These are phyloP conservation scores for Pipistrellus nathusii DNA, from an alignment of 2,797 vertebrate genomes.

Conservation along the genomic window DNA sequence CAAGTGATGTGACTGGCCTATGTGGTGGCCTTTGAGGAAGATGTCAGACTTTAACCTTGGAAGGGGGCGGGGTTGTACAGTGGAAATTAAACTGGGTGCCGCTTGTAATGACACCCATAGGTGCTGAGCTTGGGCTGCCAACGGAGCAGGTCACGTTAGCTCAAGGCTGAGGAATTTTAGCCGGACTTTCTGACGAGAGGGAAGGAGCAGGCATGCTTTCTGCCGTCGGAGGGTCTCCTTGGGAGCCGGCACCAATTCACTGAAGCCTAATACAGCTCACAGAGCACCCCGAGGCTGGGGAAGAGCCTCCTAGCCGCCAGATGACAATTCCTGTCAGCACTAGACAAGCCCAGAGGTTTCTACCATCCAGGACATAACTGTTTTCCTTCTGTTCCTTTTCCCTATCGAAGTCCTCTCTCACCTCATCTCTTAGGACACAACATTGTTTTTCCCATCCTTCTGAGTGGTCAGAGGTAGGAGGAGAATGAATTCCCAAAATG, in stretches of 20 bases:
- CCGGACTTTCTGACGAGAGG: neutral
- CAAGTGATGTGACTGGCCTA: neutral
- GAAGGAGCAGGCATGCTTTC: neutral
- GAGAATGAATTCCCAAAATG: neutral
- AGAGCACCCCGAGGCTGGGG: neutral
- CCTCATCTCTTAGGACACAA: neutral
- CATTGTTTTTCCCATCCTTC: neutral
- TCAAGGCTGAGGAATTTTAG: neutral
- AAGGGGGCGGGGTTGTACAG: neutral
- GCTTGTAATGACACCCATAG: neutral
- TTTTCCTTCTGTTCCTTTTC: slow-evolving; percentile 5
- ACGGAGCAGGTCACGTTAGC: neutral
- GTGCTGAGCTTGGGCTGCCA: neutral
- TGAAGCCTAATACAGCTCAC: neutral
- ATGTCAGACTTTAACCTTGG: neutral
- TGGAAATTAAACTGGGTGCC: neutral
- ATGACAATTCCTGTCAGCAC: neutral
- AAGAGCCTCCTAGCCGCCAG: no score
- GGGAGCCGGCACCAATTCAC: neutral
- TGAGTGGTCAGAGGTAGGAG: neutral
- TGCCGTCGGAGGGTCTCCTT: neutral
- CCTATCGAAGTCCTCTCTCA: neutral
- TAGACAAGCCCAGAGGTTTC: neutral
- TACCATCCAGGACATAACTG: neutral
- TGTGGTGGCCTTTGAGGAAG: neutral